phyloP scores from a whole-genome alignment of 1,140 invertebrate genomes.

The Pseudomyrmex flavicornis region DNA sequence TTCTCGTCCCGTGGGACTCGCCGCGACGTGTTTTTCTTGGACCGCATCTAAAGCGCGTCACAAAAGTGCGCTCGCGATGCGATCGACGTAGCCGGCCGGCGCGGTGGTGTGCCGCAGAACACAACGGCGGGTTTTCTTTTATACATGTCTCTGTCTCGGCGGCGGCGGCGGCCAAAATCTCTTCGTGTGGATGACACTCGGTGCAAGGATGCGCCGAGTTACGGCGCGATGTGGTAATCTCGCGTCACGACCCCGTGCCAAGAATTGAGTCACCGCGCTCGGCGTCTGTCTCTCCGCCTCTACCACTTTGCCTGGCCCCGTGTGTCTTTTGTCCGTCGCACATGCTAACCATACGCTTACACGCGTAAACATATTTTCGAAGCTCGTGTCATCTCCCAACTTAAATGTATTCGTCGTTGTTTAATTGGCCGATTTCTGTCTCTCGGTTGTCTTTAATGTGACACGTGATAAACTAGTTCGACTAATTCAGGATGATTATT shows the following conservation, averaged over 20 bases:
- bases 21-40: constrained; percentile 65
- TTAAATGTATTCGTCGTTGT: not conserved
- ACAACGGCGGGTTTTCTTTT: constrained; percentile 35
- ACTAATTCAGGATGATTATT: not conserved
- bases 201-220: constrained; percentile 66
- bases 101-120: constrained; percentile 26
- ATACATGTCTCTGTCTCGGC: not conserved
- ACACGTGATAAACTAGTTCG: not conserved
- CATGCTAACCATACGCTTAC: not conserved
- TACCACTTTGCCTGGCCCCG: not conserved
- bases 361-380: not conserved
- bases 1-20: constrained; percentile 16
- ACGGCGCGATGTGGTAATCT: constrained; percentile 64
- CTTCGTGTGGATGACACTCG: constrained; percentile 61
- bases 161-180: not conserved
- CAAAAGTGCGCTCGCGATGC: constrained; percentile 14
- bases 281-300: constrained; percentile 10
- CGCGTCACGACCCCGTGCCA: constrained; percentile 63
- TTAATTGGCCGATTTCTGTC: not conserved
- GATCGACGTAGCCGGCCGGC: constrained; percentile 54
- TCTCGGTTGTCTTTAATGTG: not conserved
- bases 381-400: constrained; percentile 11
- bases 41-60: constrained; percentile 16
- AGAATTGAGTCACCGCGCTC: constrained; percentile 73
- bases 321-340: constrained; percentile 1